A percentile compares a stretch with the other conserved stretches of the same genome.
Evolutionary conservation across 2,113 vertebrate genomes (phyloP).

Genomic region (Tachysurus vachellii): DNA sequence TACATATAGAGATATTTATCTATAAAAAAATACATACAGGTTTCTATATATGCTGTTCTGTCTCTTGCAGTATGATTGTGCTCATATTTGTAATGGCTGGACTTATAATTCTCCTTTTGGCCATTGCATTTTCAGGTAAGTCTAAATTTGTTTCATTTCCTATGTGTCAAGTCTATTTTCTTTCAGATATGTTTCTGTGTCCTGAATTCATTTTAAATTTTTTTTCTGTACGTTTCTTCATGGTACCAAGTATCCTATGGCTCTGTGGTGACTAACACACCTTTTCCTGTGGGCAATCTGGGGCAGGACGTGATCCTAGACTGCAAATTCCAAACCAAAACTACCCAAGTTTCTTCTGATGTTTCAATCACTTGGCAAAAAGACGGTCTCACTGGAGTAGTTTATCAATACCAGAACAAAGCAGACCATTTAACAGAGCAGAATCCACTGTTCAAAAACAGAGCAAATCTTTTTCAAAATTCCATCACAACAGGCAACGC

Average conservation of each 20-base stretch:
- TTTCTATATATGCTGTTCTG: neutral
- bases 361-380: constrained; percentile 58
- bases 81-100: constrained; percentile 57
- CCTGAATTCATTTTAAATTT: neutral
- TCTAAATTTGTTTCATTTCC: neutral
- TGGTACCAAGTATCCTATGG: constrained; percentile 33
- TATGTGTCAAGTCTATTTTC: neutral
- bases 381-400: constrained; percentile 49
- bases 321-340: constrained; percentile 48
- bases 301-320: constrained; percentile 46
- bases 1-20: neutral
- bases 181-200: neutral
- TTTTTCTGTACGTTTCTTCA: neutral
- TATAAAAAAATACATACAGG: neutral
- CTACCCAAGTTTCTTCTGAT: neutral
- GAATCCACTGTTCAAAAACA: constrained; percentile 52
- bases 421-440: constrained; percentile 51
- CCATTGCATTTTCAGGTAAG: constrained; percentile 59
- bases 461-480: constrained; percentile 46
- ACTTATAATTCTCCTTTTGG: constrained; percentile 57
- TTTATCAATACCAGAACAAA: constrained; percentile 52
- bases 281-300: constrained; percentile 54
- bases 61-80: constrained; percentile 57
- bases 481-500: constrained; percentile 50
- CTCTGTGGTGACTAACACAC: constrained; percentile 36